Conservation (phyloP, 2,797 vertebrate genomes). For the Danio aesculapii region DNA sequence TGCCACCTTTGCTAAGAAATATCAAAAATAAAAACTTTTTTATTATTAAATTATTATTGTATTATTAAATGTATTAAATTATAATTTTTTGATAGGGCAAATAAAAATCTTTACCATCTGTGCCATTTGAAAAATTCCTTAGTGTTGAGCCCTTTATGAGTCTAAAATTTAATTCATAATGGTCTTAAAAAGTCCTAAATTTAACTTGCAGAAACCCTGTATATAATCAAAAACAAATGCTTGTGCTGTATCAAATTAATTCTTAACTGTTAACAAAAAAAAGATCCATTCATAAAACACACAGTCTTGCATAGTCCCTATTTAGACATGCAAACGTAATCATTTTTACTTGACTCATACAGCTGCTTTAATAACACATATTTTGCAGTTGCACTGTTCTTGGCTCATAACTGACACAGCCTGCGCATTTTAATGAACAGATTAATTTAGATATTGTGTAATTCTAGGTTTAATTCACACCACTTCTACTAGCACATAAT, state of each 20-base stretch:
- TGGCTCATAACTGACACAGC: background rate
- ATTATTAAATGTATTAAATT: no score
- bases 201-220: no score
- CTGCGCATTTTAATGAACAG: background rate
- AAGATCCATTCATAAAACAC: background rate
- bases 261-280: background rate
- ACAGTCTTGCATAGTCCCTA: background rate
- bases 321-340: background rate
- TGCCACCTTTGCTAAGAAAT: no score
- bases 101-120: no score
- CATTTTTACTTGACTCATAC: background rate
- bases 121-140: no score
- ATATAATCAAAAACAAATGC: background rate
- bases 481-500: background rate
- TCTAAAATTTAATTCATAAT: no score
- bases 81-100: no score
- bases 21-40: no score
- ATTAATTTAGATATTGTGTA: background rate
- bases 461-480: background rate
- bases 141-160: no score
- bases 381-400: constrained; percentile 22
- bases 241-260: background rate
- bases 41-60: no score
- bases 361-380: background rate
- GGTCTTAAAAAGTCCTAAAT: no score